Conservation (phyloP, 2,113 vertebrate species). For the Macrotus californicus region DNA sequence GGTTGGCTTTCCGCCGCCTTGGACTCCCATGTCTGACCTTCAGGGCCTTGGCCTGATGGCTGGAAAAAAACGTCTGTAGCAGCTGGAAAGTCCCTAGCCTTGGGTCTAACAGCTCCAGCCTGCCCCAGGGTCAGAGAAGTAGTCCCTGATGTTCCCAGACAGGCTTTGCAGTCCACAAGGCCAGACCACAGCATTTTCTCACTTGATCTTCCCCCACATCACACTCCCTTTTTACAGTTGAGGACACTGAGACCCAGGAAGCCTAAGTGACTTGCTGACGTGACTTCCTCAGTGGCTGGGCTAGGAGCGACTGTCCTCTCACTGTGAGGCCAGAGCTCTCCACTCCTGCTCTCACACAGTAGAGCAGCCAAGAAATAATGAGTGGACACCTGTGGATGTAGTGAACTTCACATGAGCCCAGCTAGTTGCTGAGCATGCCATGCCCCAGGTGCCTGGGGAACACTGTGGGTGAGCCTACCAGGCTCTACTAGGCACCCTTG, state of each 20-base stretch:
- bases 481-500: neutral
- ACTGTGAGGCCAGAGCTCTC: neutral
- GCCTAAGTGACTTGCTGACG: neutral
- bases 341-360: neutral
- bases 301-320: neutral
- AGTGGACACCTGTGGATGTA: neutral
- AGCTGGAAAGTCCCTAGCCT: neutral
- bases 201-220: too few species aligned
- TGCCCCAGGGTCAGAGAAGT: neutral
- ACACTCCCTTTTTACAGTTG: neutral
- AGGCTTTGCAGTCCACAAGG: neutral
- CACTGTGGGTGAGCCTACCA: neutral
- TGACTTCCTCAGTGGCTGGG: neutral
- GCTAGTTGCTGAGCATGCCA: neutral
- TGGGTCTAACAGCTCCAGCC: neutral
- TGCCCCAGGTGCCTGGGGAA: neutral
- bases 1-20: fast-evolving
- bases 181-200: neutral
- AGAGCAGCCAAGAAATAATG: neutral
- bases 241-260: neutral
- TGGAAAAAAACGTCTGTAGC: neutral
- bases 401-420: neutral
- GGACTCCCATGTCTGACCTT: neutral
- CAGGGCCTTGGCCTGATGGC: neutral
- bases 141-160: too few species aligned